A percentile compares a stretch with the other conserved stretches of the same genome.
Conservation (phyloP, 2,113 vertebrate species). For the Cyanoramphus novaezelandiae region DNA sequence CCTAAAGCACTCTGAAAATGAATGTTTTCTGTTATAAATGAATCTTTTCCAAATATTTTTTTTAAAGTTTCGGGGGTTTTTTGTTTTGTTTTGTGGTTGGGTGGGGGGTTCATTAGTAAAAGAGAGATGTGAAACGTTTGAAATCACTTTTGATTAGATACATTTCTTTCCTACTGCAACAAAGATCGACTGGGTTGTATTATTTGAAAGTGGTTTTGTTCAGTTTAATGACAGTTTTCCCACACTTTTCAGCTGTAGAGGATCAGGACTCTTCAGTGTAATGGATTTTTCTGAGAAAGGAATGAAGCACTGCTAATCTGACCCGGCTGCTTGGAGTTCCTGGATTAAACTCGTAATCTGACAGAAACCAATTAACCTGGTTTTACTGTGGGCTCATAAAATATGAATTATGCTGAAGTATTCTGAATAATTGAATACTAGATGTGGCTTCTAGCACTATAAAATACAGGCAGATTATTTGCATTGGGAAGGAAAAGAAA, state of each 20-base stretch:
- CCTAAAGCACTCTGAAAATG: not conserved
- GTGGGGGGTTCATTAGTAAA: not conserved
- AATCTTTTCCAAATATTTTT: not conserved
- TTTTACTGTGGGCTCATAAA: not conserved
- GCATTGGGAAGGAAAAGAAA: not conserved
- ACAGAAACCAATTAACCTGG: conserved; percentile 24
- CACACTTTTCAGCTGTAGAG: not conserved
- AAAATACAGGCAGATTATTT: not conserved
- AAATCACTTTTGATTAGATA: not conserved
- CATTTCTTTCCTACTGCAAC: not conserved
- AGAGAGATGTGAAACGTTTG: not conserved
- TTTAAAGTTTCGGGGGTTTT: too few relatives aligned
- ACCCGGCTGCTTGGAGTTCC: not conserved
- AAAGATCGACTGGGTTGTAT: not conserved
- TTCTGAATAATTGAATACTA: conserved; percentile 34
- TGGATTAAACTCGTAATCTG: conserved; percentile 51
- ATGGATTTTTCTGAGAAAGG: not conserved
- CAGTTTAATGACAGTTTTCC: not conserved
- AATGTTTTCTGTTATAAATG: not conserved
- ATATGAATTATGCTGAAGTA: not conserved
- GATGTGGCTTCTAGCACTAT: not conserved
- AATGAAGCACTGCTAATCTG: not conserved
- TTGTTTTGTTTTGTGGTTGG: not conserved
- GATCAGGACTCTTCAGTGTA: not conserved
- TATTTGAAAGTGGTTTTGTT: not conserved